Evolutionary conservation across 2,113 vertebrate genomes (phyloP), one percentile per base, ranked within the genome.

Genomic region (Notiomystis cincta): DNA sequence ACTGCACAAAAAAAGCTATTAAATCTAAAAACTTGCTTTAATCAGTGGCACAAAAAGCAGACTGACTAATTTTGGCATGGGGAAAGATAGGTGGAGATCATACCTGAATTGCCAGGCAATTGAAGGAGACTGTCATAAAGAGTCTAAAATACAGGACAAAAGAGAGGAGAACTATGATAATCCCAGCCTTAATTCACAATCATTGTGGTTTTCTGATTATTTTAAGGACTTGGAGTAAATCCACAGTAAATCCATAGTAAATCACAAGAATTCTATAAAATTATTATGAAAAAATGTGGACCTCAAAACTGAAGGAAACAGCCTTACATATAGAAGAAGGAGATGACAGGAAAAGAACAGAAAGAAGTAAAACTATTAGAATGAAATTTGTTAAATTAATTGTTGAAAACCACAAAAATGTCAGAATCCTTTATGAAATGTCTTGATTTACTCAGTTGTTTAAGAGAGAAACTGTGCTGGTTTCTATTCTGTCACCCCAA

Each of bases 121-220:
- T 24, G 23, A 77, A 78, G 44, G 44, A 57, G 9, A 10, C 40
- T 64, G 33, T 28, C 24, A 16, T 22, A 72, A 77, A 22, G 15
- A 47, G 6, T 79, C 30, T 51, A 22, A 75, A 87, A 77, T 31
- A 58, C 37, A 53, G 31, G 12, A 37, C 31, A 33, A 28, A 81
- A 50, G 33, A 76, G 31, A 69, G 38, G 33, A 69, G 31, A 77
- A 8, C 8, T 72, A 28, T 64, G 44, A 38, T 28, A 86, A 65
- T 1, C 10, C 3, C 21, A 62, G 30, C 7, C 13, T 56, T 65
- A 45, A 75, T 82, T 79, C 33, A 42, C 0, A 0, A 22, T 42
- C 23, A 18, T 51, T 79, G 33, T 1, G 4, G 8, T 11, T 78
- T 77, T 56, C 24, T 79, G 35, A n/a, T 45, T 45, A 31, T 27